These are phyloP conservation scores for Sparidentex hasta DNA, from an alignment of 2,797 vertebrate genomes.

Conservation along the genomic window DNA sequence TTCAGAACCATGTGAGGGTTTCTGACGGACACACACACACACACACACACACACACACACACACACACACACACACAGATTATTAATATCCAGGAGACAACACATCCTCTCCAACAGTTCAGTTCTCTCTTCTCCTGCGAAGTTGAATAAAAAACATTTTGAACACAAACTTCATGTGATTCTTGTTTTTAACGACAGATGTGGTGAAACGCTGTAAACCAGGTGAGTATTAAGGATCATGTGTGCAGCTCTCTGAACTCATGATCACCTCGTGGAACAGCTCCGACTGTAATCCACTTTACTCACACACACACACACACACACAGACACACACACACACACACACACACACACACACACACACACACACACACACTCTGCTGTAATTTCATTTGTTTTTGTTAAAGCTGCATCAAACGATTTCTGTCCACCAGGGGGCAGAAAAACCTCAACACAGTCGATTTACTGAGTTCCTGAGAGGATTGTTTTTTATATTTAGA, in stretches of 20 bases:
- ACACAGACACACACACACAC: constrained; percentile 7
- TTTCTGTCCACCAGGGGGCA: too few species aligned
- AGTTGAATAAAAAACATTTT: too few species aligned
- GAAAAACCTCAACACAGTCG: too few species aligned
- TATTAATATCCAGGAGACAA: not conserved
- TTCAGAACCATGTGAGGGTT: constrained; percentile 96
- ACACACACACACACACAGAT: constrained; percentile 16
- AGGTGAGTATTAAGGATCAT: too few species aligned
- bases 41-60: constrained; percentile 35
- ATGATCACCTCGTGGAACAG: constrained; percentile 53
- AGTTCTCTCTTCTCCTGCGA: not conserved
- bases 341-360: not conserved
- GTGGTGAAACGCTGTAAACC: not conserved
- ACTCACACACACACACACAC: constrained; percentile 19
- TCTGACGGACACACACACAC: constrained; percentile 77
- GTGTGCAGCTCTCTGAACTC: constrained; percentile 32
- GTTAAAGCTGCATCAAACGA: not conserved
- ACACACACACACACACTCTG: too few species aligned
- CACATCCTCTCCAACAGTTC: not conserved
- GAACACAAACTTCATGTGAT: not conserved
- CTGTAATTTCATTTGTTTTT: not conserved
- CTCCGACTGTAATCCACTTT: constrained; percentile 63
- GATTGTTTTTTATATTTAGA: too few species aligned
- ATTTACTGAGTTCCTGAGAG: too few species aligned
- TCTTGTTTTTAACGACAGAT: not conserved